Evolutionary conservation across 2,797 vertebrate genomes (phyloP).

Genomic region (Tarsius wallacei): DNA sequence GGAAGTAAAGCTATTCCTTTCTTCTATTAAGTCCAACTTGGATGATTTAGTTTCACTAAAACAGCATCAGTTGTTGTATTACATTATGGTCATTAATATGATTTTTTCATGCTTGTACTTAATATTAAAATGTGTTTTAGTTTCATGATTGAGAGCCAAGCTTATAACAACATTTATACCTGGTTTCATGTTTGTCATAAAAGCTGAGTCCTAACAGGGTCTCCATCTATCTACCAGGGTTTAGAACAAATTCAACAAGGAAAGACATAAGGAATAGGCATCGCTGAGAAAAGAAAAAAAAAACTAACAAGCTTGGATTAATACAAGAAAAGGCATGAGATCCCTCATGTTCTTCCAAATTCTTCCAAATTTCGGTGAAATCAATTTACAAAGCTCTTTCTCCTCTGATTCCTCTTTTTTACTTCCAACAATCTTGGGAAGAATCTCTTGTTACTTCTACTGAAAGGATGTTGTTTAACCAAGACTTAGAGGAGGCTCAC

Average conservation of each 20-base stretch:
- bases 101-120: neutral
- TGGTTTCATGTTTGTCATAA: slow-evolving; percentile 8
- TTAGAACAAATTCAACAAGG: neutral
- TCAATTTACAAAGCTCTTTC: slow-evolving; percentile 14
- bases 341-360: neutral
- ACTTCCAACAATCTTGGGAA: neutral
- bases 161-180: neutral
- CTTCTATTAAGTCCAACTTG: neutral
- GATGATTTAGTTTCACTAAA: neutral
- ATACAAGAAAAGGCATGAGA: neutral
- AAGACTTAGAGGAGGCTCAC: neutral
- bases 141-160: neutral
- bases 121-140: slow-evolving; percentile 12
- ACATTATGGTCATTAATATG: neutral
- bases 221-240: neutral
- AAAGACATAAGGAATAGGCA: neutral
- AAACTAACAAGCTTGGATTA: neutral
- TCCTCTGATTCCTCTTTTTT: neutral
- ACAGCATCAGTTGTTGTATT: neutral
- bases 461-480: neutral
- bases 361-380: too few relatives aligned
- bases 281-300: neutral
- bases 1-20: neutral
- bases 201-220: neutral
- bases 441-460: neutral